A percentile compares a stretch with the other conserved stretches of the same genome.
Conservation (phyloP, 2,113 vertebrate species). For the Galbula dea region DNA sequence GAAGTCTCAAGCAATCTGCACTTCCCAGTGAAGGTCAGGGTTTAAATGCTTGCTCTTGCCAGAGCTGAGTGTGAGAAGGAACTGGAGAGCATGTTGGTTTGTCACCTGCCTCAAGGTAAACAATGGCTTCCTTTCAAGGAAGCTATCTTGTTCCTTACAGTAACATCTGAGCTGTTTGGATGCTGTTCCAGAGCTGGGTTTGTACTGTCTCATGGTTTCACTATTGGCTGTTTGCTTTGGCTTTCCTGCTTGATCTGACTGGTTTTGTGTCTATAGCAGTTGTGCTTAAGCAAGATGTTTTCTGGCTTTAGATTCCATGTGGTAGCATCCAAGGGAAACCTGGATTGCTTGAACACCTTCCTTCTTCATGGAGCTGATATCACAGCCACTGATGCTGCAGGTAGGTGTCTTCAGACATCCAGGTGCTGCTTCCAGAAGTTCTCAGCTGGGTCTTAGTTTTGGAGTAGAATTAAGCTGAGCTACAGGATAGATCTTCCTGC, state of each 20-base stretch:
- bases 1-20: not conserved
- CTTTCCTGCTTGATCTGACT: not conserved
- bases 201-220: not conserved
- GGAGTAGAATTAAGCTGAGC: not conserved
- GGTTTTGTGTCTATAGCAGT: not conserved
- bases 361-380: slow-evolving; percentile 87
- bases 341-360: slow-evolving; percentile 91
- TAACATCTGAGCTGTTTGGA: not conserved
- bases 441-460: not conserved
- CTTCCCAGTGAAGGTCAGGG: not conserved
- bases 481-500: not conserved
- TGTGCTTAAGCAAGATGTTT: not conserved
- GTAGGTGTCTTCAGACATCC: slow-evolving; percentile 55
- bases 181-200: not conserved
- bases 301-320: slow-evolving; percentile 85
- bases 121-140: not conserved
- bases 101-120: not conserved
- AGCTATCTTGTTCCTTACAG: not conserved
- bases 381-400: slow-evolving; percentile 86
- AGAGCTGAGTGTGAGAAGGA: not conserved
- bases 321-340: slow-evolving; percentile 88
- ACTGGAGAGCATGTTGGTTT: not conserved
- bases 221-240: not conserved
- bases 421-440: not conserved
- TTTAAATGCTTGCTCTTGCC: not conserved